Conservation (phyloP, 2,888 invertebrate species). For the Dromius quadrimaculatus region DNA sequence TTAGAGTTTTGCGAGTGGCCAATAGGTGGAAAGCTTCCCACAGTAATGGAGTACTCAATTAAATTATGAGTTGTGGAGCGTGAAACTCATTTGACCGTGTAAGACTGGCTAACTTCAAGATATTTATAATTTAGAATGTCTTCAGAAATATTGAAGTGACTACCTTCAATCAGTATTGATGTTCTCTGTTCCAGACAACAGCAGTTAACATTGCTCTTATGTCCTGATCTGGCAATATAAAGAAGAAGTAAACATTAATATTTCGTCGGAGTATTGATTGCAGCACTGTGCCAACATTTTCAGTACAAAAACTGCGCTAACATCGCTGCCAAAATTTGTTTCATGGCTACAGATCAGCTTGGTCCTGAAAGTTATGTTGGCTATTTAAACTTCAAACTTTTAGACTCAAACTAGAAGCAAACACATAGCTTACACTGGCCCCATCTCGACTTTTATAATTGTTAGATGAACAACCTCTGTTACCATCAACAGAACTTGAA, state of each 20-base stretch:
- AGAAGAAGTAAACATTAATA: conserved; percentile 46
- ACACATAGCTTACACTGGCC: conserved; percentile 32
- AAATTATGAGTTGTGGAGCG: conserved; percentile 15
- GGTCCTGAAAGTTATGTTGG: conserved; percentile 46
- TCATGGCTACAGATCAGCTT: conserved; percentile 49
- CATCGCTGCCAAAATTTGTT: conserved; percentile 51
- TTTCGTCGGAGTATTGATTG: conserved; percentile 49
- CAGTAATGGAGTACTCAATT: conserved; percentile 17
- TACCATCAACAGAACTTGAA: no score
- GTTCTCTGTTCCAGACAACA: conserved; percentile 13
- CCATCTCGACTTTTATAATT: conserved; percentile 27
- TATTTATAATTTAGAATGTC: background rate
- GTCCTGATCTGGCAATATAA: conserved; percentile 28
- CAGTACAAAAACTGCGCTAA: conserved; percentile 45
- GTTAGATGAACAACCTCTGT: conserved; percentile 7
- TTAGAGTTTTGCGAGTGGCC: conserved; percentile 20
- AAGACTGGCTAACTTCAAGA: conserved; percentile 8
- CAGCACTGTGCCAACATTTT: conserved; percentile 46
- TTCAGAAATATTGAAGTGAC: background rate
- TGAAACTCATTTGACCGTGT: conserved; percentile 24
- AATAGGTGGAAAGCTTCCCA: conserved; percentile 22
- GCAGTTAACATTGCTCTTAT: conserved; percentile 17
- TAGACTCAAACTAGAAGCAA: conserved; percentile 42
- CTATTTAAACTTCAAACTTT: conserved; percentile 51
- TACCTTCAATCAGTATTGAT: conserved; percentile 25